Evolutionary conservation across 2,888 invertebrate genomes (phyloP), one percentile per base, ranked within the genome.

Genomic region (Aspidiotus rigidus): DNA sequence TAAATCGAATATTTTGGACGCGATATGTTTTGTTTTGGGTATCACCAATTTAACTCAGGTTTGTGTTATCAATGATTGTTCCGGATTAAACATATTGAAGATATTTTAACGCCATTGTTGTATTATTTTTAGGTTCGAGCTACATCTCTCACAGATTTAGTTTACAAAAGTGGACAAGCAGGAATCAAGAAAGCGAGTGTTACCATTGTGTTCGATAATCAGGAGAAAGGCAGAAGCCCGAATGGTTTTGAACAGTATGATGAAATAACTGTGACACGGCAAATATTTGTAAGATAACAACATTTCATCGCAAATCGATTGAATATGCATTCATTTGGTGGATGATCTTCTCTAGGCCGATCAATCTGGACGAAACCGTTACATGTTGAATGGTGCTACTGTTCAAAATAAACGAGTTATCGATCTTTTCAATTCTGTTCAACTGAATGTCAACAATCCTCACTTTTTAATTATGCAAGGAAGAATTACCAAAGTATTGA

Each of bases 401-500:
- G 95, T 93, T 0, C 89, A 88, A 73, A 93, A 93, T 79, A 93
- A 90, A 76, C 83, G 90, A 74, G 91, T 98, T 1, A 87, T 88
- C 55, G 99, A 99, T 79, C 81, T 99, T 77, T 99, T 99, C 79
- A 92, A 94, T 75, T 94, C 96, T 0, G 89, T 99, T 7, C 96
- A 97, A 77, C 81, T 99, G 54, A 99, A 99, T 77, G 94, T 99
- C 2, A 99, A 99, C 80, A 99, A 99, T 81, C 99, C 99, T 0
- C 97, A 99, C 79, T 99, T 98, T 80, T 84, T 99, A 49, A 99
- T 99, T 76, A 98, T 99, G 98, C 99, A 99, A 82, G 99, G 99
- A 0, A 85, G 95, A 73, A 96, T 99, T 74, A 98, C 98, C 1
- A 98, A 99, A 82, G 98, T 99, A 2, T 81, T 99, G 40, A 98